A percentile compares a stretch with the other conserved stretches of the same genome.
Evolutionary conservation across 1,140 invertebrate species (phyloP).

Genomic region (Trissolcus basalis): DNA sequence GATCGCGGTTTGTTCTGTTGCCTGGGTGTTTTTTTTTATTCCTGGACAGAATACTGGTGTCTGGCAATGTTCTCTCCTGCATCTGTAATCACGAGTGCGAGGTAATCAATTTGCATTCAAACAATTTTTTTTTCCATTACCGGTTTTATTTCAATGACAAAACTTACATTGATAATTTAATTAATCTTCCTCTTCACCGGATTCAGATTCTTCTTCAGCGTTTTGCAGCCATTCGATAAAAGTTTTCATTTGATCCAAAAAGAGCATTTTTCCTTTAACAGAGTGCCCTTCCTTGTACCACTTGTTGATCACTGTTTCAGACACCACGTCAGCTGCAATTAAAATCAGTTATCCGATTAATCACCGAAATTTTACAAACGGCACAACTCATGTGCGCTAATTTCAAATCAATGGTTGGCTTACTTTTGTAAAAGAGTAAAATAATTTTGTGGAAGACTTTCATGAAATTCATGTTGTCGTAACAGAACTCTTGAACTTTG

Average conservation of each 20-base stretch:
- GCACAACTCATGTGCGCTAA: too few relatives aligned
- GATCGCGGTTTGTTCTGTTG: constrained; percentile 56
- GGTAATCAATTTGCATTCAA: background rate
- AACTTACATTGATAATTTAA: constrained; percentile 37
- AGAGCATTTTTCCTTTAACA: constrained; percentile 96
- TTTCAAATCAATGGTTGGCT: constrained; percentile 62
- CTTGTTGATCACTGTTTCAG: constrained; percentile 93
- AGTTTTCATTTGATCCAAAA: constrained; percentile 97
- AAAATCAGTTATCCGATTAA: too few relatives aligned
- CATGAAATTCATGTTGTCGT: constrained; percentile 99
- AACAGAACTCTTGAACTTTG: constrained; percentile 97
- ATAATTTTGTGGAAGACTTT: constrained; percentile 98
- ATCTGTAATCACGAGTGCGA: constrained; percentile 16
- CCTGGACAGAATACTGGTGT: constrained; percentile 64
- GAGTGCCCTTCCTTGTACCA: constrained; percentile 96
- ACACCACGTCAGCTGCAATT: constrained; percentile 85
- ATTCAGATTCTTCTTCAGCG: constrained; percentile 90
- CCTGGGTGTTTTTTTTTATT: constrained; percentile 56
- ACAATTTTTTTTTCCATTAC: background rate
- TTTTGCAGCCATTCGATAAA: constrained; percentile 98
- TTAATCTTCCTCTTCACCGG: constrained; percentile 75
- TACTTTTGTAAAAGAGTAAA: constrained; percentile 95
- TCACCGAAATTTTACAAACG: too few relatives aligned
- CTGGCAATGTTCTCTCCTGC: constrained; percentile 70
- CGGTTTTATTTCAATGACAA: too few relatives aligned